phyloP scores from a whole-genome alignment of 2,888 invertebrate genomes.

The Chromoteleia sp. region DNA sequence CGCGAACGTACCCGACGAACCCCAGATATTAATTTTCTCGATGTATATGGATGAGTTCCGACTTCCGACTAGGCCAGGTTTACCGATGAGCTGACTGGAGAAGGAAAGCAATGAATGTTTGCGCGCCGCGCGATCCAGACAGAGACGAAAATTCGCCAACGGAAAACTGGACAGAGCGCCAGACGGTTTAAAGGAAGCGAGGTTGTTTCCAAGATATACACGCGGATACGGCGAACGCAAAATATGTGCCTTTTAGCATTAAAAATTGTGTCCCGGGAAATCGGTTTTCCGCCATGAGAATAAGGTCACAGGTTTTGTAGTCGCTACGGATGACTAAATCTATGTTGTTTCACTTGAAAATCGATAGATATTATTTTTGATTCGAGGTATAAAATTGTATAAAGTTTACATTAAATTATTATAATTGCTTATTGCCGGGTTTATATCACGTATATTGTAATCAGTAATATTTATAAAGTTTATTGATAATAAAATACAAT shows the following conservation, averaged over 20 bases:
- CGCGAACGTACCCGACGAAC: constrained; percentile 76
- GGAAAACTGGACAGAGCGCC: constrained; percentile 18
- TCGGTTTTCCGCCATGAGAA: constrained; percentile 32
- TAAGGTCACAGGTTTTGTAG: constrained; percentile 13
- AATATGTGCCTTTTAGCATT: constrained; percentile 32
- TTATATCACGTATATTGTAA: too few species aligned
- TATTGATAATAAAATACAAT: too few species aligned
- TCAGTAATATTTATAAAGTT: too few species aligned
- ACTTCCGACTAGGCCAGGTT: constrained; percentile 75
- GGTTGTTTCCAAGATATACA: constrained; percentile 38
- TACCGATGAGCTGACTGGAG: constrained; percentile 58
- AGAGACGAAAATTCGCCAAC: constrained; percentile 17
- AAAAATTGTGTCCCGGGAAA: constrained; percentile 34
- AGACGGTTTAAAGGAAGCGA: constrained; percentile 18
- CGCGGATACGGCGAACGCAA: constrained; percentile 28
- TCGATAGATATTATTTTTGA: constrained; percentile 1
- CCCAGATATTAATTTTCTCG: constrained; percentile 83
- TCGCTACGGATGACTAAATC: constrained; percentile 31
- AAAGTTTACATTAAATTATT: too few species aligned
- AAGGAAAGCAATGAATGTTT: constrained; percentile 40
- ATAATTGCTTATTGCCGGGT: too few species aligned
- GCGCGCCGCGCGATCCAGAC: constrained; percentile 22
- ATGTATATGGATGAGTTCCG: constrained; percentile 83
- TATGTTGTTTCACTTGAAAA: constrained; percentile 15
- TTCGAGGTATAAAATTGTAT: too few species aligned